Base-by-base conservation (phyloP, 1,140 invertebrate genomes). In the Andricus grossulariae region DNA sequence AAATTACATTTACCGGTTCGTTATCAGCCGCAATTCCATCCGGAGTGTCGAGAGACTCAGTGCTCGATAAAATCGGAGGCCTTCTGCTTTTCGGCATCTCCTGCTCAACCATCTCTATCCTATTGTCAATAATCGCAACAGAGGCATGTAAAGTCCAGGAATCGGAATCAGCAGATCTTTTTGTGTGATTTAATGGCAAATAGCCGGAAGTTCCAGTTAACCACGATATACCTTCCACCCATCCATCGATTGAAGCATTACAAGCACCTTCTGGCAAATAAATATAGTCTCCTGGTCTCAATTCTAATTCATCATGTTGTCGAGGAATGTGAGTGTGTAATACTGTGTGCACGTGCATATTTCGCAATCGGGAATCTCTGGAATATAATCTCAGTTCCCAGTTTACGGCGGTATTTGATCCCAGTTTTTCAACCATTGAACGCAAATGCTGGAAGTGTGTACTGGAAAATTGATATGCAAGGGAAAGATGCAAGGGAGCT, bases 331-430 rank as follows among this genome's bases (percentile, higher is more conserved):
- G 96, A 1, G 94, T 93, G 89, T 96, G 96, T 8, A 95, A 93
- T 6, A 98, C 96, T 92, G 96, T 95, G 80, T 96, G 93, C 3
- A 97, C 95, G 94, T 96, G 88, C 15, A 86, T 80, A 85, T 95
- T 94, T 83, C 93, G 92, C 76, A 96, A 92, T 71, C 95, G 92
- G 6, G 94, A 90, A 90, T 98, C 97, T 77, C 96, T 92, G 3
- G 97, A 98, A 88, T 97, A 98, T 0, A 98, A 90, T 78, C 96
- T 92, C 16, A 98, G 88, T 90, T 98, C 96, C 97, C 97, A 98
- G 75, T 93, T 92, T n/a, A 93, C 93, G 39, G 93, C 90, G 11
- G 93, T 92, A 57, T 91, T 92, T 7, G 94, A 91, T 82, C 95
- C 93, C 50, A 98, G 91, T 39, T 93, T 92, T 82, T 96, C 94